Conservation (phyloP, 2,113 vertebrate genomes). For the Symphodus melops region DNA sequence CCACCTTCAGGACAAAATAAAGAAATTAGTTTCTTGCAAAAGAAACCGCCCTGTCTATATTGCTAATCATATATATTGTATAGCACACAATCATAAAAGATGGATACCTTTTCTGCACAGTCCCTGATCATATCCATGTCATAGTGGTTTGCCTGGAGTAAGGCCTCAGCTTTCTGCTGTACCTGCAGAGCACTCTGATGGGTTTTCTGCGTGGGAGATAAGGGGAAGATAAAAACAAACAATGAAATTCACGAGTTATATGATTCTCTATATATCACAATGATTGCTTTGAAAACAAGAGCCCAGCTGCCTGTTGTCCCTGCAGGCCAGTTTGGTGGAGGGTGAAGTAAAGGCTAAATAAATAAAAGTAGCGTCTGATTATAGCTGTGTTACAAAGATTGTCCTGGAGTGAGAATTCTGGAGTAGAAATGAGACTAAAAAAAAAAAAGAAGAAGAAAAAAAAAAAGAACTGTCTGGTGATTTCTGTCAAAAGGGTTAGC, state of each 20-base stretch:
- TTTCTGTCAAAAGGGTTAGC: constrained; percentile 21
- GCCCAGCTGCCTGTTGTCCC: constrained; percentile 11
- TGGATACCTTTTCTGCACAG: constrained; percentile 91
- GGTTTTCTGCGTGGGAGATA: constrained; percentile 87
- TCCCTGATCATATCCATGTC: constrained; percentile 98
- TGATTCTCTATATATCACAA: neutral
- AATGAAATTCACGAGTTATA: constrained; percentile 14
- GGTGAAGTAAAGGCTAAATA: constrained; percentile 16
- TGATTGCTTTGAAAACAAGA: constrained; percentile 25
- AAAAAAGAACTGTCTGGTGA: constrained; percentile 4
- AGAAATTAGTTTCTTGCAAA: neutral
- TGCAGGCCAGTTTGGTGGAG: constrained; percentile 10
- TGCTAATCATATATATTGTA: neutral
- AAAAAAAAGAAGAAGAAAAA: constrained; percentile 8
- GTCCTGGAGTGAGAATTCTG: constrained; percentile 12
- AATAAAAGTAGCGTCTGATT: constrained; percentile 36
- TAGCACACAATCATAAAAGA: neutral
- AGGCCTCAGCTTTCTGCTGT: constrained; percentile 97
- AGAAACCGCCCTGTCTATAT: neutral
- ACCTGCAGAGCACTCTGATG: constrained; percentile 98
- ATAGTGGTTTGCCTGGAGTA: constrained; percentile 97
- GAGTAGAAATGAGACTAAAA: constrained; percentile 30
- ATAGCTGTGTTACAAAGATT: constrained; percentile 18
- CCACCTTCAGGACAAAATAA: constrained; percentile 80
- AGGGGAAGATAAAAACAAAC: constrained; percentile 15